Evolutionary conservation across 2,888 invertebrate genomes (phyloP), one percentile per base, ranked within the genome.

Genomic region (Pachymerium ferrugineum): DNA sequence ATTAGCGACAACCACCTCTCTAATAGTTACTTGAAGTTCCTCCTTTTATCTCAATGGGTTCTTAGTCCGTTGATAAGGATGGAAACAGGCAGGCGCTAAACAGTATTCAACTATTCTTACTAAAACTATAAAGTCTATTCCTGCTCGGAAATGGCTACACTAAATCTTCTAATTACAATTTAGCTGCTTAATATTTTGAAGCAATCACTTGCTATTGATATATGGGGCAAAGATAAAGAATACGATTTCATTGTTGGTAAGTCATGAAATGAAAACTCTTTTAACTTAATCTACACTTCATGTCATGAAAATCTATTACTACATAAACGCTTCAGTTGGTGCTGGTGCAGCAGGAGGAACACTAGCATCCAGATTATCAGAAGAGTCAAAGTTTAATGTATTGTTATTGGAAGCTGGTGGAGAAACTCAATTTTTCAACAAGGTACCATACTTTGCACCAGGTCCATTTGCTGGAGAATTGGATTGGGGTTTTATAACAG

Each of bases 391-490:
- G 1, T 2, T 16, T 72, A 85, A 84, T 33, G 86, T 89, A 73
- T 81, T 90, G 70, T 81, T 91, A 1, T 78, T 91, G 8, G 92
- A 92, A 83, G 90, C 91, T 6, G 92, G 92, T 0, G 85, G 86
- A 30, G 79, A 79, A 74, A 83, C 90, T 14, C 84, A 87, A 72
- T 82, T 84, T 77, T 83, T 93, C 5, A 91, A 91, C 83, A 87
- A 88, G 76, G 87, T 89, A 76, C 91, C 91, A 0, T 84, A 88
- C 0, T 78, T 89, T 12, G 85, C 88, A 0, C 87, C 90, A 0
- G 80, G 89, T 74, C 80, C 91, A 16, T 35, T 16, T 19, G 33
- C 22, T 10, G 71, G 71, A 25, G 38, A 35, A 1, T 28, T 35
- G 14, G 71, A 71, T 35, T 71, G 71, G 71, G 35, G 19, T 71